Conservation (phyloP, 1,140 invertebrate genomes). For the Orius insidiosus region DNA sequence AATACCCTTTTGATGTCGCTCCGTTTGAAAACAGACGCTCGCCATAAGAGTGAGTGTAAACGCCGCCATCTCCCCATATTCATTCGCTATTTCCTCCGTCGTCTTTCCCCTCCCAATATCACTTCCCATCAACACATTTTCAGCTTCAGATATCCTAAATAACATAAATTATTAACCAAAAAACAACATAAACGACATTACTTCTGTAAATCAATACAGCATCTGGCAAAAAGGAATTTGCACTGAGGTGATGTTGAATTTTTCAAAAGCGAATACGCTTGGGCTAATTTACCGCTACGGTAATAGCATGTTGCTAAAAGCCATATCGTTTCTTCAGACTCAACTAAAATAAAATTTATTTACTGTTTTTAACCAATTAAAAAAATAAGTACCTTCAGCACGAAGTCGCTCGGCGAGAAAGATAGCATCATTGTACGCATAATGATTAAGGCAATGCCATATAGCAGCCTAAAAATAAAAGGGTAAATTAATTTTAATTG, state of each 20-base stretch:
- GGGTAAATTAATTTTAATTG: background rate
- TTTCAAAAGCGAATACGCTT: slow-evolving; percentile 72
- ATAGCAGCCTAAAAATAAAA: slow-evolving; percentile 59
- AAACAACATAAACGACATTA: slow-evolving; percentile 28
- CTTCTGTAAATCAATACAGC: slow-evolving; percentile 83
- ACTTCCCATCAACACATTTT: slow-evolving; percentile 46
- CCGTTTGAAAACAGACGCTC: slow-evolving; percentile 69
- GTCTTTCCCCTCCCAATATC: slow-evolving; percentile 39
- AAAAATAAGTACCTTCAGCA: slow-evolving; percentile 63
- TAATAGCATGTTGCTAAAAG: slow-evolving; percentile 91
- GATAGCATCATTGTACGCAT: slow-evolving; percentile 87
- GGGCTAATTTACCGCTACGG: slow-evolving; percentile 63
- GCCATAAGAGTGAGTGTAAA: slow-evolving; percentile 81
- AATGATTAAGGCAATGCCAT: slow-evolving; percentile 95
- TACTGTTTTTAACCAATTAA: background rate
- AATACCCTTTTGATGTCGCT: slow-evolving; percentile 57
- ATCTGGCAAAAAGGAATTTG: slow-evolving; percentile 76
- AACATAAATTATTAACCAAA: background rate
- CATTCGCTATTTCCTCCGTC: slow-evolving; percentile 60
- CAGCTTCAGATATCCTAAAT: slow-evolving; percentile 50
- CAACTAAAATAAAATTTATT: slow-evolving; percentile 43
- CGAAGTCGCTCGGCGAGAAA: slow-evolving; percentile 89
- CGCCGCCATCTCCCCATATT: slow-evolving; percentile 78
- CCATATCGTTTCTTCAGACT: slow-evolving; percentile 78
- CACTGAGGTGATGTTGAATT: slow-evolving; percentile 63